phyloP scores from a whole-genome alignment of 2,113 vertebrate species.

The Lathamus discolor region DNA sequence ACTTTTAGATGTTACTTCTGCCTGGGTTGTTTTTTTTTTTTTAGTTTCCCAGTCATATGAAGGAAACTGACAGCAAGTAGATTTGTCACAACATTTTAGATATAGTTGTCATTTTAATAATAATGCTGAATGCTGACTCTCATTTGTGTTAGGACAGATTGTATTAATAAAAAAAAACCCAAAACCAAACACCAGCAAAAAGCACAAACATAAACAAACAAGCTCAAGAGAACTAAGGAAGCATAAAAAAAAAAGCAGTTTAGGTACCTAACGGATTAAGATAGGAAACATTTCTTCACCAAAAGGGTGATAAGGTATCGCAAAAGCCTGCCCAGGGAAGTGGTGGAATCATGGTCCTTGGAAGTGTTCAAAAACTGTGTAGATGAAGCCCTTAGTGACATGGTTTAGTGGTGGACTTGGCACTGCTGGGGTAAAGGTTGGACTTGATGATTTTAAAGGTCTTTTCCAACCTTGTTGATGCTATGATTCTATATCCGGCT shows the following conservation, averaged over 20 bases:
- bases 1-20: background rate
- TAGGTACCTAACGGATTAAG: background rate
- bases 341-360: background rate
- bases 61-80: background rate
- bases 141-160: background rate
- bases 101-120: background rate
- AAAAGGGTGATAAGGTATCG: background rate
- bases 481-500: background rate
- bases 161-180: background rate
- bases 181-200: too few species aligned
- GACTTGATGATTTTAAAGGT: background rate
- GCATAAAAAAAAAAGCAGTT: background rate
- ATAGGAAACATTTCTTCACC: background rate
- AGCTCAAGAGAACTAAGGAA: background rate
- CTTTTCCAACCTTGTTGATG: background rate
- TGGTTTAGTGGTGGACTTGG: background rate
- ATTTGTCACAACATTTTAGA: background rate
- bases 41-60: background rate
- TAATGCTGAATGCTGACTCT: background rate
- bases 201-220: background rate
- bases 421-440: background rate
- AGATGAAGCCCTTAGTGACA: background rate
- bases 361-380: background rate
- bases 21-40: background rate
- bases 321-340: background rate